phyloP scores from a whole-genome alignment of 2,797 vertebrate species.

The Peromyscus nudipes region DNA sequence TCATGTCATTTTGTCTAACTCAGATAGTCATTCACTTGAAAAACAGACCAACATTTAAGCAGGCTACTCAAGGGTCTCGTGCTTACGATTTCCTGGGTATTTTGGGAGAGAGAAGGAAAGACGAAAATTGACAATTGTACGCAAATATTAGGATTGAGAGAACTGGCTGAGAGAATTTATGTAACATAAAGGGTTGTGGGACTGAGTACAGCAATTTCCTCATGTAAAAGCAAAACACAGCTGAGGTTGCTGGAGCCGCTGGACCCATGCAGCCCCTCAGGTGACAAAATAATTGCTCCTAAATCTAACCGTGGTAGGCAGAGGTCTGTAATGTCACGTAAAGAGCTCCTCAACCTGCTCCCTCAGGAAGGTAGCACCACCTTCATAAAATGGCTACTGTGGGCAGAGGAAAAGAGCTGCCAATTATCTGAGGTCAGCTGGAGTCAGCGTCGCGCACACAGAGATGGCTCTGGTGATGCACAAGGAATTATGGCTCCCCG shows the following conservation, averaged over 20 bases:
- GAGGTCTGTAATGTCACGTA: neutral
- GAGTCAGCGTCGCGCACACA: neutral
- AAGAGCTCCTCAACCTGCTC: neutral
- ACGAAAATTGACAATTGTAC: neutral
- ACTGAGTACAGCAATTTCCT: neutral
- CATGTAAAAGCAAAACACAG: neutral
- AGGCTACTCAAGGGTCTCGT: neutral
- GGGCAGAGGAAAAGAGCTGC: neutral
- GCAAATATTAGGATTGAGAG: constrained; percentile 9
- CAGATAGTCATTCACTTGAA: neutral
- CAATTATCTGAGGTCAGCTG: neutral
- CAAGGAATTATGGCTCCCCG: neutral
- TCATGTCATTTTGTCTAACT: constrained; percentile 1
- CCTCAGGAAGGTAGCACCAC: neutral
- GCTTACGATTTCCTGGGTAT: neutral
- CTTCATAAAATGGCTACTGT: neutral
- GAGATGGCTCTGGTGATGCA: neutral
- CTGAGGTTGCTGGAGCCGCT: neutral
- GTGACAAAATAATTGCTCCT: neutral
- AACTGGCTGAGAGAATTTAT: neutral
- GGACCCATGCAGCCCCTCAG: neutral
- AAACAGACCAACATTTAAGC: neutral
- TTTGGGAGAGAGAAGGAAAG: neutral
- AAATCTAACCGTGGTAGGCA: neutral
- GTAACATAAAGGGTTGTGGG: neutral